Evolutionary conservation across 2,113 vertebrate genomes (phyloP).

Genomic region (Scartelaos histophorus): DNA sequence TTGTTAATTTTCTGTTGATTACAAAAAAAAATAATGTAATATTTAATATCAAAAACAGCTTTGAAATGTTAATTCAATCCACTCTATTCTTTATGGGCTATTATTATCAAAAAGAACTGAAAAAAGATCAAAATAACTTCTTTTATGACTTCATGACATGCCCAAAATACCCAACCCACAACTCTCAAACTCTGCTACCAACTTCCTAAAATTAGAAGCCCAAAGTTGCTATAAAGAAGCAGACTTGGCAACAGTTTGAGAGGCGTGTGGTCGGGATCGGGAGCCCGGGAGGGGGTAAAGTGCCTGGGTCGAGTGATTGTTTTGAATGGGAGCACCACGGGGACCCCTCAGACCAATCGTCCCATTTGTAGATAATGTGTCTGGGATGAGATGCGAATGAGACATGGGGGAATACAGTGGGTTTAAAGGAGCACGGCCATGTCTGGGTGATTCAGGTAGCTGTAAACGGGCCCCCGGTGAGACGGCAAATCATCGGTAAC

Average conservation of each 20-base stretch:
- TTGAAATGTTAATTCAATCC: no score
- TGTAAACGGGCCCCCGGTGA: neutral
- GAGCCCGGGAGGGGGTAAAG: slow-evolving; percentile 64
- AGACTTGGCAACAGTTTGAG: neutral
- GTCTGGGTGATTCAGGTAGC: slow-evolving; percentile 2
- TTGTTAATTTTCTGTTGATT: no score
- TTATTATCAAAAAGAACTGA: no score
- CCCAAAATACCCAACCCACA: no score
- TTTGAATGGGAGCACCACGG: slow-evolving; percentile 52
- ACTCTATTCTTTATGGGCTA: no score
- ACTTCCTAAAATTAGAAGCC: no score
- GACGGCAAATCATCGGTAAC: neutral
- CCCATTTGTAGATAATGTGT: slow-evolving; percentile 56
- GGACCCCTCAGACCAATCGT: slow-evolving; percentile 32
- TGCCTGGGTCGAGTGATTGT: slow-evolving; percentile 60
- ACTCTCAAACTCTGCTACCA: no score
- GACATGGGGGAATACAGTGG: slow-evolving; percentile 33
- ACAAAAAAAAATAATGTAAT: no score
- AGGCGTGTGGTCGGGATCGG: slow-evolving; percentile 57
- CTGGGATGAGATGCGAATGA: slow-evolving; percentile 57
- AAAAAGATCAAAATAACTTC: no score
- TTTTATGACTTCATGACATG: no score
- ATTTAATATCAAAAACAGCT: no score
- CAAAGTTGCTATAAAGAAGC: no score
- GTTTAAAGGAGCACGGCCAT: slow-evolving; percentile 21